Conservation (phyloP, 2,888 invertebrate species). For the Rotaria sp. region DNA sequence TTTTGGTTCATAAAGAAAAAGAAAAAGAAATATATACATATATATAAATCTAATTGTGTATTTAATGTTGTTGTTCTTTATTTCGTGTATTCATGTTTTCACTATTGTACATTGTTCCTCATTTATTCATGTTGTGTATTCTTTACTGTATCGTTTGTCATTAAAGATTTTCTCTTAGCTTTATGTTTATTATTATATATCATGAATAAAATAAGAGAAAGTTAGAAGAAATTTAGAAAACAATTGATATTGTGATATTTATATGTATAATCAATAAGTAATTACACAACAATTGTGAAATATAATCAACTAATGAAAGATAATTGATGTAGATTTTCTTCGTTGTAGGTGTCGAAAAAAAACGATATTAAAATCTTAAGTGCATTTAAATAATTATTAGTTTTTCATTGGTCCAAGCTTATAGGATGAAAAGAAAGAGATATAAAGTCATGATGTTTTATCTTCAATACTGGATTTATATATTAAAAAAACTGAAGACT, state of each 20-base stretch:
- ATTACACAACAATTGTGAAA: background rate
- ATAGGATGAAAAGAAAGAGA: too few relatives aligned
- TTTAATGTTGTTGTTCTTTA: background rate
- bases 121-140: background rate
- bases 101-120: background rate
- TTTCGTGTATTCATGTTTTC: background rate
- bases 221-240: too few relatives aligned
- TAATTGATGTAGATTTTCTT: too few relatives aligned
- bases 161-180: background rate
- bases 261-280: background rate
- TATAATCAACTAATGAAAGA: background rate
- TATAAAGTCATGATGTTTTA: too few relatives aligned
- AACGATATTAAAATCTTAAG: too few relatives aligned
- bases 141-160: background rate
- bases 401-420: too few relatives aligned
- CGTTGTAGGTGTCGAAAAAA: too few relatives aligned
- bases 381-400: too few relatives aligned
- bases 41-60: background rate
- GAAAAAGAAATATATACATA: background rate
- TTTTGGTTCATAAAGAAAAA: slow-evolving; percentile 34
- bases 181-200: background rate
- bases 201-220: too few relatives aligned
- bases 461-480: too few relatives aligned
- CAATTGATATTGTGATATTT: too few relatives aligned
- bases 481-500: too few relatives aligned